Base-by-base conservation (phyloP, 2,888 invertebrate species). In the Nemotelus pantherinus region DNA sequence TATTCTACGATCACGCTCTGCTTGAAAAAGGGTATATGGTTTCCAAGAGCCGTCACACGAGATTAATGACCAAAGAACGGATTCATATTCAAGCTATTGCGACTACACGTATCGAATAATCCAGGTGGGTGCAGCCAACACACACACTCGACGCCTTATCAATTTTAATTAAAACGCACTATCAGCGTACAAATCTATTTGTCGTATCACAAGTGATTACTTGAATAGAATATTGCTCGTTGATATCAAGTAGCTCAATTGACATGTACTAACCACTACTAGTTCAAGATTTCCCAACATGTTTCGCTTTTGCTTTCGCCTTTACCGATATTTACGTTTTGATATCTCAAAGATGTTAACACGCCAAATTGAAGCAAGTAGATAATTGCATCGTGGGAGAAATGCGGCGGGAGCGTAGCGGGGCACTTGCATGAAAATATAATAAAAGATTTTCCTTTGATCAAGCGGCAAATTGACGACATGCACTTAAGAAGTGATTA, bases 181-280 rank as follows among this genome's bases (percentile, higher is more conserved):
- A 72, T 72, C 71, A 58, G 60, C 60, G 50, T 55, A 63, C 74
- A 74, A 74, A 74, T 74, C 74, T 74, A 74, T 63, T 74, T 74
- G 63, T 74, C 63, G 63, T 74, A 74, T 63, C 74, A 74, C 74
- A 74, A 50, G 74, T 74, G 60, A 74, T 74, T 63, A 74, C 63
- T 74, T 74, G 60, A 74, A 74, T 74, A 60, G 63, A 74, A 63
- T 74, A 63, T 63, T 74, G 45, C 60, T 41, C 7, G 60, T 63
- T 48, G 74, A 74, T 74, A 74, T 74, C 74, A 74, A 74, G 74
- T 74, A 74, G 74, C 74, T 63, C 60, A 63, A 74, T 74, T 74
- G 74, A 74, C 74, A 74, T 74, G 74, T 74, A 74, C 74, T 74
- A 74, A 74, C 60, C 63, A 74, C 74, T 74, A 74, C 60, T 50